Evolutionary conservation across 2,888 invertebrate species (phyloP).

Genomic region (Dioctria rufipes): DNA sequence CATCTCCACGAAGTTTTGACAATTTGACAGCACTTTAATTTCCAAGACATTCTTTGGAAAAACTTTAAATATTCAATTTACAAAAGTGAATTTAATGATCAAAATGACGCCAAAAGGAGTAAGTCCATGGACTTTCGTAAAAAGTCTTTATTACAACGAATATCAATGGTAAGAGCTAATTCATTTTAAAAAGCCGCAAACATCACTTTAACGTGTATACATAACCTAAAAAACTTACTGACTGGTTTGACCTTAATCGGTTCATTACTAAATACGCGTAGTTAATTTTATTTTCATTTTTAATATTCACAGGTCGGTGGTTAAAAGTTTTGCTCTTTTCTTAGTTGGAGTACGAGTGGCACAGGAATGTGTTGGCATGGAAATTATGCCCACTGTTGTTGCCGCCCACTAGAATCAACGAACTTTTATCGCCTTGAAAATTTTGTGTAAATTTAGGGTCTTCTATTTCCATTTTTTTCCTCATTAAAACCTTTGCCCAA

Average conservation of each 20-base stretch:
- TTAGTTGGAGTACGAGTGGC: conserved; percentile 84
- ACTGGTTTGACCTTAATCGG: not conserved
- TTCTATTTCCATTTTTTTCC: not conserved
- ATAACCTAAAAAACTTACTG: conserved; percentile 21
- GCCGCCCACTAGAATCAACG: conserved; percentile 9
- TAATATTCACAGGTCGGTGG: conserved; percentile 77
- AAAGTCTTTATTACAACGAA: conserved; percentile 81
- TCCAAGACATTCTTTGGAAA: too few relatives aligned
- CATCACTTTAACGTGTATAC: conserved; percentile 9
- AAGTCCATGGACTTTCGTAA: conserved; percentile 74
- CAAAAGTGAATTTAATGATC: not conserved
- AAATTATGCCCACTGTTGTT: conserved; percentile 76
- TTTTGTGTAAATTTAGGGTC: not conserved
- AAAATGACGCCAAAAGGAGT: conserved; percentile 75
- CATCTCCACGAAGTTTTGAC: too few relatives aligned
- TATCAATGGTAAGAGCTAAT: conserved; percentile 80
- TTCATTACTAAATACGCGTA: not conserved
- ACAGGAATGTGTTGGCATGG: conserved; percentile 83
- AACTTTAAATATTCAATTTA: not conserved
- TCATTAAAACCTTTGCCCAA: too few relatives aligned
- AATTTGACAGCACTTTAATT: too few relatives aligned
- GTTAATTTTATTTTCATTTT: conserved; percentile 25
- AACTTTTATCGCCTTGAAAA: not conserved
- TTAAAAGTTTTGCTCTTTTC: conserved; percentile 87
- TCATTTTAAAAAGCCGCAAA: conserved; percentile 50